Evolutionary conservation across 2,113 vertebrate genomes (phyloP), one percentile per base, ranked within the genome.

Genomic region (Tyto alba): DNA sequence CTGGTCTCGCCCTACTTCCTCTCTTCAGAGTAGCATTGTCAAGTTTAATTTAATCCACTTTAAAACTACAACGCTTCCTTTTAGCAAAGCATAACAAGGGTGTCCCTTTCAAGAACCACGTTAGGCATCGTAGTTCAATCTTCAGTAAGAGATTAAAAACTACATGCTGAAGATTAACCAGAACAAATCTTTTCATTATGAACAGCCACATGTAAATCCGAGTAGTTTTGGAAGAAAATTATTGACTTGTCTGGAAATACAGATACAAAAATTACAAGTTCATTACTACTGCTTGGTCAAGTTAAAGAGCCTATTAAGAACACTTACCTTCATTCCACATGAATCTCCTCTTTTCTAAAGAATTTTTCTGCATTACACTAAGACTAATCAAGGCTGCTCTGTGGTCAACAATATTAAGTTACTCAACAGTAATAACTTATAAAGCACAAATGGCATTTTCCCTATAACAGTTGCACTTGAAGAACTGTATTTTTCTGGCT

Each of bases 141-240:
- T 89, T 94, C 69, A 84, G 9, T 53, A 15, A 55, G 47, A 93
- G 57, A 92, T 80, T 88, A 89, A 87, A 91, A 89, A 50, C 91
- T 90, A 59, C 1, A 2, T 71, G 66, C 84, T 83, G 57, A 89
- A 94, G 88, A 92, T 96, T 50, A 95, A 67, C 41, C 79, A 78
- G 75, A 94, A 87, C 75, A 92, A 96, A 92, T 36, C 45, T 88
- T 81, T 93, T 85, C 40, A 30, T 93, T 89, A 21, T 26, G 50
- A 94, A 53, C 36, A 36, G 67, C 47, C 76, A 60, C 55, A 59
- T 43, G 48, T 64, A 89, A 88, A 80, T 90, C 66, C 50, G 69
- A 93, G 40, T 66, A 36, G 3, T 14, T 95, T 85, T 87, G 48
- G 43, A 95, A 93, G 66, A 25, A 90, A 85, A 93, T 89, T 95